Base-by-base conservation (phyloP, 2,888 invertebrate genomes). In the Temnothorax unifasciatus region DNA sequence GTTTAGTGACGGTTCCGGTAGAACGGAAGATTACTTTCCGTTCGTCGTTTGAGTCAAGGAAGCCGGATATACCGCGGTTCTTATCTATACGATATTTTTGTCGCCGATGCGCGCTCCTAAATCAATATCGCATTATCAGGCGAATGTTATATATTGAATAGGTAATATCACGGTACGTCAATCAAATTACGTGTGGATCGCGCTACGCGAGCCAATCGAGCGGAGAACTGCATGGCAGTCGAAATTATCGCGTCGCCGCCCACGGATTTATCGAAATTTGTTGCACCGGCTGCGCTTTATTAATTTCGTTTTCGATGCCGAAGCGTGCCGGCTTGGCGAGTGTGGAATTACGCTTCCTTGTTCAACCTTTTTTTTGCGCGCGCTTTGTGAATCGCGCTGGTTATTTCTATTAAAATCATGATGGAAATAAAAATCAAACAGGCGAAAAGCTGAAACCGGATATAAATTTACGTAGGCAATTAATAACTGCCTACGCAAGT, bases 41-140 rank as follows among this genome's bases (percentile, higher is more conserved):
- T 79, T 77, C 76, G 71, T 61, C 29, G 83, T 75, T 74, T 38
- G 79, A 82, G 54, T 86, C 29, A 73, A 71, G 84, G 81, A 85
- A 86, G 77, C 50, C 54, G 81, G 86, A 85, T 84, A 81, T 41
- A 25, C 8, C 73, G 50, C 66, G 75, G 68, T 73, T 86, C 84
- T 86, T 85, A 85, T 83, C 83, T 61, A 69, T 52, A 64, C 88
- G 88, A 90, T 85, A 84, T 90, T 90, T 88, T 77, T 84, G 85
- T 85, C 82, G 84, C 84, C 68, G 81, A 85, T 66, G 63, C 86
- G 84, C 13, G 84, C 13, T 74, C 81, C 75, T 85, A 85, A 89
- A 90, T 90, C 90, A 85, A 90, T 89, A 90, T 87, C 87, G 86
- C 77, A 87, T 89, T 89, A 88, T 83, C 88, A 73, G 15, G 13